Base-by-base conservation (phyloP, 2,113 vertebrate genomes). In the Pitta sordida region DNA sequence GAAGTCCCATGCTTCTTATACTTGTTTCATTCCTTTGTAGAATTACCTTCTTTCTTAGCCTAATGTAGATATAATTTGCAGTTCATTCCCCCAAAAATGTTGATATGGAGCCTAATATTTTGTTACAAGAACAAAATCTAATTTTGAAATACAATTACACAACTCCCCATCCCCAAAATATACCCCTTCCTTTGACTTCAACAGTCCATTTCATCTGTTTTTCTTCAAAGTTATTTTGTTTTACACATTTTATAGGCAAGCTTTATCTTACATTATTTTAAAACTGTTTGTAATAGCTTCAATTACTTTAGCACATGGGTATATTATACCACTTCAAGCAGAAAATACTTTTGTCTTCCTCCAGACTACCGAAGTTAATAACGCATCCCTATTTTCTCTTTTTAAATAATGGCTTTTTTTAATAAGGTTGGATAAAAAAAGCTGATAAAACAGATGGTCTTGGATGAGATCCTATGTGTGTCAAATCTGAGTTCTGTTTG, bases 41-140 rank as follows among this genome's bases (percentile, higher is more conserved):
- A 95, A 84, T 78, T 62, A 68, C 53, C 67, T 92, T 97, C 49
- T 68, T 96, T 95, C 73, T 86, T 91, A 91, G 65, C 34, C 74
- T 95, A 93, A 90, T 27, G 11, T 79, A 71, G 87, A 83, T 78
- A 83, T 69, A 77, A 94, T 93, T 96, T 96, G 84, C 58, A 73
- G 87, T 77, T 93, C 59, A 84, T 95, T 95, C 53, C 44, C 49
- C 52, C 65, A 17, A 53, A 49, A 94, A 91, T 46, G 83, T 96
- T 91, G 93, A 95, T 68, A 93, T 21, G 7, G 88, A 80, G 43
- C 26, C 49, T 89, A 74, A 79, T 81, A 94, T 96, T 96, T 95
- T 90, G 93, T 97, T 90, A 41, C 24, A 52, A 93, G 48, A 88
- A 83, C 79, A 97, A 96, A 96, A 92, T 43, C 29, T 39, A 36